Percentiles rank a stretch among this genome's conserved stretches.
These are phyloP conservation scores for Karalla daura DNA, from an alignment of 2,797 vertebrate species.

Conservation along the genomic window DNA sequence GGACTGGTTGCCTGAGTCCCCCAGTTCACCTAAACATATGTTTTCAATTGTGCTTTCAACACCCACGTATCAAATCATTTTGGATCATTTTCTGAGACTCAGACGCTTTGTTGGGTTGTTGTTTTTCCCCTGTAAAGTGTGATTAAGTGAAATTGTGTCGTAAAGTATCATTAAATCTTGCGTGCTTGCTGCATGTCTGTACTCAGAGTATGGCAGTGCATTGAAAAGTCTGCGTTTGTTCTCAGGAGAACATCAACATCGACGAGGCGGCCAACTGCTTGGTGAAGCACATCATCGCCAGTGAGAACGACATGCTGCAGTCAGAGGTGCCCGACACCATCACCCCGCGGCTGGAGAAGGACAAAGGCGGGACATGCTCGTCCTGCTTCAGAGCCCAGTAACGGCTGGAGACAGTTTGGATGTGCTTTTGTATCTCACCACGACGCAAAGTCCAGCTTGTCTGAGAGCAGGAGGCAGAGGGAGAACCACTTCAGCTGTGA, in stretches of 20 bases:
- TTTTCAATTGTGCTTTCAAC: too few relatives aligned
- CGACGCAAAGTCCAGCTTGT: slow-evolving; percentile 36
- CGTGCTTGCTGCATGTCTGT: not conserved
- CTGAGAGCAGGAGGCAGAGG: slow-evolving; percentile 33
- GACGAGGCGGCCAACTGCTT: slow-evolving; percentile 95
- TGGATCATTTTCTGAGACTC: too few relatives aligned
- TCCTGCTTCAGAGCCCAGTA: slow-evolving; percentile 92
- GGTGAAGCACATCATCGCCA: slow-evolving; percentile 97
- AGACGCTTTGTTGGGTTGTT: too few relatives aligned
- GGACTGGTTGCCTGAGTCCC: too few relatives aligned
- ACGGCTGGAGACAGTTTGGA: slow-evolving; percentile 28
- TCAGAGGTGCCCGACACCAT: slow-evolving; percentile 89
- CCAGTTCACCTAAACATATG: too few relatives aligned
- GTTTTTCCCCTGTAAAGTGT: too few relatives aligned
- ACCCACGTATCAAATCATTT: too few relatives aligned
- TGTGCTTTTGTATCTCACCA: slow-evolving; percentile 48
- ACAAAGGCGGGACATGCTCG: slow-evolving; percentile 89
- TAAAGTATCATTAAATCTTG: too few relatives aligned
- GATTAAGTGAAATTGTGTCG: too few relatives aligned
- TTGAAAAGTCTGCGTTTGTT: not conserved
- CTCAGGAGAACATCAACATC: slow-evolving; percentile 97
- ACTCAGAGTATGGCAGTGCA: not conserved
- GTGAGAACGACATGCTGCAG: slow-evolving; percentile 91
- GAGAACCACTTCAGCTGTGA: slow-evolving; percentile 30
- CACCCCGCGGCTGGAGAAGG: slow-evolving; percentile 89